Evolutionary conservation across 2,888 invertebrate genomes (phyloP).

Genomic region (Himalopsyche japonica): DNA sequence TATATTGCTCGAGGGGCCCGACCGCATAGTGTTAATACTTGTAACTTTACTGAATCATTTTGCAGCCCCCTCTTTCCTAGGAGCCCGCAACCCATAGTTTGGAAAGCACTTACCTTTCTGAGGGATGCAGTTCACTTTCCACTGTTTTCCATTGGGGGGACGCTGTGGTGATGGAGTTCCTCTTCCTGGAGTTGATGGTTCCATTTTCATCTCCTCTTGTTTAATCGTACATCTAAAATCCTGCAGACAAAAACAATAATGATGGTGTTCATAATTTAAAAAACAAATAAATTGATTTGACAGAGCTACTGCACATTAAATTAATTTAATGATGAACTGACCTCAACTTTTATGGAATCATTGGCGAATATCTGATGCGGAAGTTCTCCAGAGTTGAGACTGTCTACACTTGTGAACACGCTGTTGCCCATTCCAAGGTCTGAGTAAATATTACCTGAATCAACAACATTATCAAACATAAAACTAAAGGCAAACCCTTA

Average conservation of each 20-base stretch:
- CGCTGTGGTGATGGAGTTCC: conserved; percentile 11
- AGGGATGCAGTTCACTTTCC: neutral
- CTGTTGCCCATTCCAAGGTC: conserved; percentile 1
- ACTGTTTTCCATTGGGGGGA: neutral
- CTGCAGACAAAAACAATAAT: neutral
- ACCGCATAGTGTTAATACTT: no score
- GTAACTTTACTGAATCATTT: no score
- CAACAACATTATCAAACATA: neutral
- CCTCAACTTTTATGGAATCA: conserved; percentile 30
- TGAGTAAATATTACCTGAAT: conserved; percentile 12
- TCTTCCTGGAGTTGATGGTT: conserved; percentile 7
- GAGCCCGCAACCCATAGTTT: no score
- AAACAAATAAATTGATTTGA: no score
- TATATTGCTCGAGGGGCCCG: no score
- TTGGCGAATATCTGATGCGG: conserved; percentile 21
- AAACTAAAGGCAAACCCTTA: neutral
- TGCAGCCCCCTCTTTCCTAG: no score
- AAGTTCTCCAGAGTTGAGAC: conserved; percentile 1
- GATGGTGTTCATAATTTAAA: neutral
- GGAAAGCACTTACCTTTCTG: no score
- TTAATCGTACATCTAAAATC: conserved; percentile 17
- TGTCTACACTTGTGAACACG: neutral
- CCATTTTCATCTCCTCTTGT: conserved; percentile 27
- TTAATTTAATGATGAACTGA: neutral
- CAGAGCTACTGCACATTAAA: neutral